Conservation (phyloP, 2,797 vertebrate genomes). For the Heteromormyrus szaboi region DNA sequence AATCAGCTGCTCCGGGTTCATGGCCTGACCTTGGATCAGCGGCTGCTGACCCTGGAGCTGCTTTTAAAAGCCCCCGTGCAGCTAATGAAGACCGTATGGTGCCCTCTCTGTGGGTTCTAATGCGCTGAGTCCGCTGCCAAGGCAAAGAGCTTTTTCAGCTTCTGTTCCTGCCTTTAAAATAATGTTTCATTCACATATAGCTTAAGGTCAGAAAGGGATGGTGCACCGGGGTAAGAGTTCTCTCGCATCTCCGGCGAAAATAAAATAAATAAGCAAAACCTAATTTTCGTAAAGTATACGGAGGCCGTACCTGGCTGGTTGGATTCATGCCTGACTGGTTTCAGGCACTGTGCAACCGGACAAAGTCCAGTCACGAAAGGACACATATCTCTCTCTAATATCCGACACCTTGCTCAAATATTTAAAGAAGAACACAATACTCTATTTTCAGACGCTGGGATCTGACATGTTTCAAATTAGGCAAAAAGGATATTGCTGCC, state of each 20-base stretch:
- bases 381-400: slow-evolving; percentile 44
- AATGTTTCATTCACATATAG: slow-evolving; percentile 2
- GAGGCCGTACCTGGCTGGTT: not conserved
- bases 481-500: slow-evolving; percentile 39
- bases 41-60: slow-evolving; percentile 47
- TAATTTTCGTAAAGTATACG: not conserved
- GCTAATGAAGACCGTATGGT: slow-evolving; percentile 66
- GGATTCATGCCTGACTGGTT: not conserved
- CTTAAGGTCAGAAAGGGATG: slow-evolving; percentile 28
- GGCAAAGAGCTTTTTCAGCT: not conserved
- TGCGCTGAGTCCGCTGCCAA: slow-evolving; percentile 46
- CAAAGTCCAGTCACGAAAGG: slow-evolving; percentile 39
- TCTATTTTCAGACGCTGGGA: slow-evolving; percentile 10
- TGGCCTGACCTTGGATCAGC: not conserved
- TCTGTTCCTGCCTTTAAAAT: not conserved
- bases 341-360: slow-evolving; percentile 33
- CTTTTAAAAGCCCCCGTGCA: slow-evolving; percentile 45
- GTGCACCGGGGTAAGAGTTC: not conserved
- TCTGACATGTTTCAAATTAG: slow-evolving; percentile 23
- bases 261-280: not conserved
- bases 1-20: slow-evolving; percentile 2
- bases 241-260: not conserved
- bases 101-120: slow-evolving; percentile 30
- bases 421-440: slow-evolving; percentile 50
- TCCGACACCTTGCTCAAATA: slow-evolving; percentile 56